Evolutionary conservation across 2,113 vertebrate species (phyloP).

Genomic region (Ptilonorhynchus violaceus): DNA sequence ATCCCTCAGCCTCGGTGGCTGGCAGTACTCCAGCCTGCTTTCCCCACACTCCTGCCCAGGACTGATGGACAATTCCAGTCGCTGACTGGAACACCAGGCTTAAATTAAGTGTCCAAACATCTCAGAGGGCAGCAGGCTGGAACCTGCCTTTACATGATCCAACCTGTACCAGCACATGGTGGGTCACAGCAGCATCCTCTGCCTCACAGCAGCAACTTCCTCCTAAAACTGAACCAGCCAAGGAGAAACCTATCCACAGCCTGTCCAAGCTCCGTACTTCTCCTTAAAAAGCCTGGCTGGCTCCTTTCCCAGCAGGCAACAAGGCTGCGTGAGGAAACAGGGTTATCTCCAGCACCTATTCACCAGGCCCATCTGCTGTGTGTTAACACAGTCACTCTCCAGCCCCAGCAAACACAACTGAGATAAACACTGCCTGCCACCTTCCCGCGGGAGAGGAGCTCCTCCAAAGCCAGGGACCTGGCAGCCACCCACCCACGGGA

Average conservation of each 20-base stretch:
- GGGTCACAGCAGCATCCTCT: neutral
- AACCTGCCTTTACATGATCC: neutral
- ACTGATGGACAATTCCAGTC: neutral
- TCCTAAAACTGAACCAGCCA: neutral
- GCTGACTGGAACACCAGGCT: neutral
- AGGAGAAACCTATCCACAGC: neutral
- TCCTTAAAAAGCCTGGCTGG: neutral
- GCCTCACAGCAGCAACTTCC: neutral
- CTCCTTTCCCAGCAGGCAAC: neutral
- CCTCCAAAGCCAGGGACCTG: neutral
- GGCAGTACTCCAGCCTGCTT: neutral
- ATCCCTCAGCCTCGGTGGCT: rapidly evolving
- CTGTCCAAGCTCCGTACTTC: neutral
- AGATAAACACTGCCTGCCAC: neutral
- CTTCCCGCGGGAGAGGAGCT: neutral
- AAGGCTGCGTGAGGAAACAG: neutral
- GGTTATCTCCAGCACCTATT: neutral
- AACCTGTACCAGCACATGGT: rapidly evolving
- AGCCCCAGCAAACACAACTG: neutral
- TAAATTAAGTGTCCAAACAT: neutral
- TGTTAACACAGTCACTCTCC: neutral
- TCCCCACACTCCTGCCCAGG: neutral
- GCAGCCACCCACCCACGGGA: neutral
- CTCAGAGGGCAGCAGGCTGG: neutral
- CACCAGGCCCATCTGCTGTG: neutral